Conservation (phyloP, 2,888 invertebrate species). For the Drosophila pseudotalamancana region DNA sequence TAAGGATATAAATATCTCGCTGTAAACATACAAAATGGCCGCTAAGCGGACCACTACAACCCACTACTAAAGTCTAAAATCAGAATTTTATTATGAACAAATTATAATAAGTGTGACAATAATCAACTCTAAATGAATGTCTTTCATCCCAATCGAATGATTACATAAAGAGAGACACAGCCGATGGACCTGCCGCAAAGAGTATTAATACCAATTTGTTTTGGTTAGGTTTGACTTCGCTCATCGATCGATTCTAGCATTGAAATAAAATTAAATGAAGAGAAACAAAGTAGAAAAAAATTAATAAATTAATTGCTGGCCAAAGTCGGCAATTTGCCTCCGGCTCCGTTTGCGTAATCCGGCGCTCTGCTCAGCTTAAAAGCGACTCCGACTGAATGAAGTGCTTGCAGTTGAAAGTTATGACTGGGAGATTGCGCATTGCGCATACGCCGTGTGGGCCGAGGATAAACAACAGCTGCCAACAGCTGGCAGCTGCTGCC, state of each 20-base stretch:
- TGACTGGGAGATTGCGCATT: slow-evolving; percentile 35
- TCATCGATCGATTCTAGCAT: slow-evolving; percentile 54
- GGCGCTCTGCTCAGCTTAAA: slow-evolving; percentile 41
- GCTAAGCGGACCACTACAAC: too few species aligned
- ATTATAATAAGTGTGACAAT: too few species aligned
- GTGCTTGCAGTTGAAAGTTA: slow-evolving; percentile 64
- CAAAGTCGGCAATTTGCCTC: slow-evolving; percentile 18
- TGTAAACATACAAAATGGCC: too few species aligned
- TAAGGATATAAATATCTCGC: too few species aligned
- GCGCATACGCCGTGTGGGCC: slow-evolving; percentile 47
- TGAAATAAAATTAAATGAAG: slow-evolving; percentile 33
- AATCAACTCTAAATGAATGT: too few species aligned
- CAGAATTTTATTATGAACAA: too few species aligned
- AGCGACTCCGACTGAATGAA: slow-evolving; percentile 41
- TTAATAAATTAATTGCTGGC: slow-evolving; percentile 50
- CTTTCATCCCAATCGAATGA: too few species aligned
- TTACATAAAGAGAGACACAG: too few species aligned
- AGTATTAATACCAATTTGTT: slow-evolving; percentile 10
- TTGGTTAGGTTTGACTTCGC: slow-evolving; percentile 21
- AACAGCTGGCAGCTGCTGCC: too few species aligned
- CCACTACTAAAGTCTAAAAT: too few species aligned
- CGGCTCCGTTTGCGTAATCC: slow-evolving; percentile 35
- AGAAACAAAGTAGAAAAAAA: slow-evolving; percentile 1
- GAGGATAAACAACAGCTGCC: slow-evolving; percentile 18
- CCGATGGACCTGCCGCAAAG: neutral